These are phyloP conservation scores for Megaceryle alcyon DNA, from an alignment of 2,797 vertebrate genomes.

Conservation along the genomic window DNA sequence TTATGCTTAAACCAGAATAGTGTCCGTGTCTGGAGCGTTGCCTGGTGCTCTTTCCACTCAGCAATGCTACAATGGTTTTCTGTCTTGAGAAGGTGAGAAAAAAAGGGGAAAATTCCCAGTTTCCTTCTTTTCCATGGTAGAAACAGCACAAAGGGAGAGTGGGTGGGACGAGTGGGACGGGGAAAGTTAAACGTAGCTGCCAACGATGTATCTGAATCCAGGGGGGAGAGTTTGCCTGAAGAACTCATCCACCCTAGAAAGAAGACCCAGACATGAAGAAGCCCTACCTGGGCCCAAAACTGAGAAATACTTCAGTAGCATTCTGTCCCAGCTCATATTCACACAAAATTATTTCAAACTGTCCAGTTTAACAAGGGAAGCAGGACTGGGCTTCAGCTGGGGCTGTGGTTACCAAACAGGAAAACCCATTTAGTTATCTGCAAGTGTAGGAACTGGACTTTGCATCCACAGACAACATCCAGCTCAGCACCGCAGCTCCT, in stretches of 20 bases:
- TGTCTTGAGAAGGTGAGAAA: conserved; percentile 6
- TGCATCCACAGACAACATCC: neutral
- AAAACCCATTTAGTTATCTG: neutral
- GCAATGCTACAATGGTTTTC: neutral
- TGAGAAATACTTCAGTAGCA: neutral
- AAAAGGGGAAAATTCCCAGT: neutral
- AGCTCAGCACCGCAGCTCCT: neutral
- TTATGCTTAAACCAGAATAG: neutral
- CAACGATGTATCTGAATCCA: neutral
- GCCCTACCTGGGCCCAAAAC: neutral
- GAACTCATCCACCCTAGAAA: neutral
- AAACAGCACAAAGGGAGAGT: accelerated
- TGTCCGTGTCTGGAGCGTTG: neutral
- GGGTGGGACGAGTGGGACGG: too few species aligned
- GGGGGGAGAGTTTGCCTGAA: neutral
- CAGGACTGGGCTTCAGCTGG: neutral
- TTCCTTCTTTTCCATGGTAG: neutral
- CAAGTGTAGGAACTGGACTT: neutral
- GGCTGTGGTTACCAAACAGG: neutral
- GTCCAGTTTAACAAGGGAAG: neutral
- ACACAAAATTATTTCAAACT: neutral
- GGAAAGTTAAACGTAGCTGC: neutral
- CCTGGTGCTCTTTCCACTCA: neutral
- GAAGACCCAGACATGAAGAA: neutral
- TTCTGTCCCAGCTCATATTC: neutral